Evolutionary conservation across 1,140 invertebrate genomes (phyloP).

Genomic region (Lucilia sericata): DNA sequence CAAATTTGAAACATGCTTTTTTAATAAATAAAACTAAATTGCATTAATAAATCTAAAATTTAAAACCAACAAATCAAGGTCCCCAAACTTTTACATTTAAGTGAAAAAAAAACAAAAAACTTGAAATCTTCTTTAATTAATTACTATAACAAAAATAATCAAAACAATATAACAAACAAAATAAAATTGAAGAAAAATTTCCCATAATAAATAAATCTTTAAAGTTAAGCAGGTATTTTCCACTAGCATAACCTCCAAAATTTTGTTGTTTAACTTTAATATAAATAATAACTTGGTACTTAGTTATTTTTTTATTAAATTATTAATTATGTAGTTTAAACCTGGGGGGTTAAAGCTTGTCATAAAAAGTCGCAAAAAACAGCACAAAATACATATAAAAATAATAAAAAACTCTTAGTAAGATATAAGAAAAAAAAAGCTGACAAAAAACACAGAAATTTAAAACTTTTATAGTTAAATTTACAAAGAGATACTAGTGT

Average conservation of each 20-base stretch:
- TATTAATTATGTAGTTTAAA: constrained; percentile 9
- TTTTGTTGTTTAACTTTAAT: background rate
- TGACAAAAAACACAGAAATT: background rate
- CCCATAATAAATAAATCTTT: background rate
- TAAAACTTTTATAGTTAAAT: background rate
- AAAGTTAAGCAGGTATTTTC: background rate
- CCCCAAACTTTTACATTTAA: too few relatives aligned
- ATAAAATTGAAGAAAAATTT: background rate
- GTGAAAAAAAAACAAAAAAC: too few relatives aligned
- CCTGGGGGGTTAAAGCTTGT: background rate
- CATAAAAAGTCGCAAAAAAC: constrained; percentile 8
- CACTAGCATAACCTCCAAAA: background rate
- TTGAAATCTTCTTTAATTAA: too few relatives aligned
- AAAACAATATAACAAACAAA: background rate
- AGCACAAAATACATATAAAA: background rate
- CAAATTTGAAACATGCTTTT: too few relatives aligned
- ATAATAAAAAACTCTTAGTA: background rate
- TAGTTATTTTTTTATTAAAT: background rate
- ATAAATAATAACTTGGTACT: background rate
- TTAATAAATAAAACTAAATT: too few relatives aligned
- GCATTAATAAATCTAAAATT: too few relatives aligned
- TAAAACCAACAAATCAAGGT: too few relatives aligned
- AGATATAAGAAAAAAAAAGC: background rate
- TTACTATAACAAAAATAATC: too few relatives aligned
- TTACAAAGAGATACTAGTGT: background rate